Base-by-base conservation (phyloP, 1,140 invertebrate species). In the Aporrectodea caliginosa region DNA sequence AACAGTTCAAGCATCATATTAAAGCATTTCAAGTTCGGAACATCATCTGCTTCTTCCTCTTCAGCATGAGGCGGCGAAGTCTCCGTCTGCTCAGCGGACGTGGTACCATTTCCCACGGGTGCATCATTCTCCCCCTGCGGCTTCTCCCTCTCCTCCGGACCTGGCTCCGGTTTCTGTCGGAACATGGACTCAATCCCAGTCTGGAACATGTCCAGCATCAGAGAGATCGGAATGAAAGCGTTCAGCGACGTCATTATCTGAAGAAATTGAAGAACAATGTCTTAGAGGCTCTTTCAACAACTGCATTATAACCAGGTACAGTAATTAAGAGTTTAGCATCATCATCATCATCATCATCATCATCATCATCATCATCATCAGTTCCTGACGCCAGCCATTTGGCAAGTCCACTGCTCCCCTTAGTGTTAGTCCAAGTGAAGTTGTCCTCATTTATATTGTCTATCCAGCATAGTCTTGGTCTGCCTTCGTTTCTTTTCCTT, bases 1-100 rank as follows among this genome's bases (percentile, higher is more conserved):
- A 98, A 88, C 81, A 98, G 93, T 87, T 99, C 97, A 77, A 98
- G 89, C 96, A 98, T 98, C 1, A 98, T 91, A 81, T 98, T 95
- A 87, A 95, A 98, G 84, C 96, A 98, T 1, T 94, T 94, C 6
- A 98, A 89, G 69, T 89, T 86, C 2, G 88, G 83, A 79, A 75
- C 69, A n/a, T 90, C 90, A n/a, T 85, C 83, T 75, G 88, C 87
- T 32, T 83, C 80, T 0, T 87, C 85, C 16, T 29, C 34, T 30
- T 68, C 72, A 79, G 35, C 35, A n/a, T 16, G 30, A 30, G 31
- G 27, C 70, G 75, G 34, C 16, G 30, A 27, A 35, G 14, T 2
- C 16, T 2, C 12, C 14, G 30, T 35, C n/a, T 30, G 30, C 12
- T 35, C 33, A 27, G n/a, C 34, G 32, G 16, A 33, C 32, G 73